Percentiles rank a stretch among this genome's conserved stretches.
Evolutionary conservation across 2,113 vertebrate species (phyloP).

Genomic region (Chiloscyllium plagiosum): DNA sequence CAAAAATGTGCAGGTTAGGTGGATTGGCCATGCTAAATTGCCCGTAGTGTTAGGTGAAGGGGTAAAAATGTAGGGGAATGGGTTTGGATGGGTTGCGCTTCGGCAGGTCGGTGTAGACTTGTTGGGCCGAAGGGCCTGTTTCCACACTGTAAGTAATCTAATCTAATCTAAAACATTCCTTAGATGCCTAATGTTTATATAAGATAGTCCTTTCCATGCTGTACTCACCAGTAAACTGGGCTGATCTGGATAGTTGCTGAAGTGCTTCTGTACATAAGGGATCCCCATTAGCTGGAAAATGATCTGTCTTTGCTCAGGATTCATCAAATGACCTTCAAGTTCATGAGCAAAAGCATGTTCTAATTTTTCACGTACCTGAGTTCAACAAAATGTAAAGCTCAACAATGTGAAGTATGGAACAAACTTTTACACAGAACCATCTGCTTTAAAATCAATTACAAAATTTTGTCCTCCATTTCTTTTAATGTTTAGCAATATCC

Average conservation of each 20-base stretch:
- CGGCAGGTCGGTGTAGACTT: no score
- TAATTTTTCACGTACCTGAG: conserved; percentile 43
- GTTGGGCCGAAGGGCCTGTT: no score
- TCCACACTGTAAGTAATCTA: no score
- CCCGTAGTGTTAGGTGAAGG: no score
- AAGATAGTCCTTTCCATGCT: neutral
- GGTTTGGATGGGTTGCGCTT: no score
- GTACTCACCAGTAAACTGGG: conserved; percentile 40
- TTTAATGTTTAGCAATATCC: neutral
- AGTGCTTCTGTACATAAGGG: conserved; percentile 42
- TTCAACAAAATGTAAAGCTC: neutral
- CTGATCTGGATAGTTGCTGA: conserved; percentile 38
- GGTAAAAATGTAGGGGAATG: no score
- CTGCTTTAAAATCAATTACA: neutral
- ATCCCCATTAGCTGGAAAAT: conserved; percentile 42
- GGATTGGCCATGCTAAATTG: no score
- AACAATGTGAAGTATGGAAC: neutral
- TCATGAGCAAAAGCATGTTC: conserved; percentile 39
- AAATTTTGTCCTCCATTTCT: neutral
- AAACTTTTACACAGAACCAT: neutral
- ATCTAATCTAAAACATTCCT: neutral
- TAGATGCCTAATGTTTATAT: neutral
- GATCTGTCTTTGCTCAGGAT: conserved; percentile 40
- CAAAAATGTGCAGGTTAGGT: no score
- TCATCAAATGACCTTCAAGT: conserved; percentile 38